phyloP scores from a whole-genome alignment of 2,888 invertebrate genomes.

The Acleris emargana region DNA sequence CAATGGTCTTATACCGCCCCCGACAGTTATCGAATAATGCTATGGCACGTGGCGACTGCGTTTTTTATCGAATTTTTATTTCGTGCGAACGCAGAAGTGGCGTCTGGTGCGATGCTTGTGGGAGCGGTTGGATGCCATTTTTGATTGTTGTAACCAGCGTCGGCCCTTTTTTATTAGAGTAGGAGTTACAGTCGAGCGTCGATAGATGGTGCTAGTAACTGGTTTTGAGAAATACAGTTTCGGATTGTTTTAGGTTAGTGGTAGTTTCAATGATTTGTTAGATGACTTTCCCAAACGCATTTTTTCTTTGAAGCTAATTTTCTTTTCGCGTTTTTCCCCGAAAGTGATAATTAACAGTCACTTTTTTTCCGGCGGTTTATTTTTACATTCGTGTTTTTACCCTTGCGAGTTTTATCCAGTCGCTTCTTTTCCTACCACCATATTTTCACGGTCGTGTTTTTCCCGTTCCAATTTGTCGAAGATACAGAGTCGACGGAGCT shows the following conservation, averaged over 20 bases:
- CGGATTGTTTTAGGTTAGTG: background rate
- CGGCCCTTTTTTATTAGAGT: slow-evolving; percentile 22
- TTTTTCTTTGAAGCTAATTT: too few species aligned
- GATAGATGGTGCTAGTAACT: background rate
- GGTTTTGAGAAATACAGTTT: background rate
- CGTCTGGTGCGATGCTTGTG: slow-evolving; percentile 73
- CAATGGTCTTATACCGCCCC: slow-evolving; percentile 77
- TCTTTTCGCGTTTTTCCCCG: too few species aligned
- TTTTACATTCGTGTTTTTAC: too few species aligned
- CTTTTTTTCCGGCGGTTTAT: too few species aligned
- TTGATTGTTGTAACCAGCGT: slow-evolving; percentile 39
- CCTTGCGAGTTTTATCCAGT: too few species aligned
- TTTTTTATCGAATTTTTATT: slow-evolving; percentile 77
- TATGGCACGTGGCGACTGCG: slow-evolving; percentile 71
- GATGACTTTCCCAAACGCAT: too few species aligned
- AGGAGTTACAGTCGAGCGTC: background rate
- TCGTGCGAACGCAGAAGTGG: slow-evolving; percentile 77
- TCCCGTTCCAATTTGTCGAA: too few species aligned
- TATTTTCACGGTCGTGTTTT: too few species aligned
- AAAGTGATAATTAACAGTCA: too few species aligned
- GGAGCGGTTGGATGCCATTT: slow-evolving; percentile 36
- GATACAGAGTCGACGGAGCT: too few species aligned
- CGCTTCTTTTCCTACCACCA: too few species aligned
- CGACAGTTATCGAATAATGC: slow-evolving; percentile 82
- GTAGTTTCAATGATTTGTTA: too few species aligned